Base-by-base conservation (phyloP, 2,113 vertebrate genomes). In the Polyodon spathula region DNA sequence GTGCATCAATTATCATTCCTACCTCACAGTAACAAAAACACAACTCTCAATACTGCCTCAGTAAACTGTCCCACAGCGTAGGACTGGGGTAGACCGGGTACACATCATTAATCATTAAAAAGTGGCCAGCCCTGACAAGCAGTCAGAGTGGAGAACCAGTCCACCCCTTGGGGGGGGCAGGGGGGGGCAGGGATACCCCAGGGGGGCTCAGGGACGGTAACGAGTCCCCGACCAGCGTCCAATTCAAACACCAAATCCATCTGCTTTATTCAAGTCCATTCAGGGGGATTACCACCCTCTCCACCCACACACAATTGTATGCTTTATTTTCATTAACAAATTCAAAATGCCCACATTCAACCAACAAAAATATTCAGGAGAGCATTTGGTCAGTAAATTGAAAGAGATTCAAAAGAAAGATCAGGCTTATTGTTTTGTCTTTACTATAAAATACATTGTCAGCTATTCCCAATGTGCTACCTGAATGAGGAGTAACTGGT, bases 211-310 rank as follows among this genome's bases (percentile, higher is more conserved):
- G 57, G 62, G 14, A 54, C 55, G 56, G 58, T 42, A 17, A 59
- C n/a, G n/a, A n/a, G n/a, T n/a, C n/a, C n/a, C n/a, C n/a, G n/a
- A n/a, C n/a, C n/a, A n/a, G n/a, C n/a, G 48, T 56, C 51, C 59
- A 67, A 61, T 61, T 66, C 59, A 69, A 68, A 69, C 65, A 66
- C 27, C 59, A n/a, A 62, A 63, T 69, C 68, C 73, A 75, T 76
- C 66, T 73, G 73, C 68, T 69, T 71, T 71, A 67, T 73, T 76
- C 68, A 76, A 69, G 66, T 60, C 61, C 39, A 48, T 60, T n/a
- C 44, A 10, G 53, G 63, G 63, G 41, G 63, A 63, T 71, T 71
- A 76, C 60, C 63, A 55, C 63, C 27, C 59, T 71, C 62, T 71
- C 67, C 66, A 56, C 41, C 5, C 48, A 50, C 12, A 11, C 12